These are phyloP conservation scores for Seladonia tumulorum DNA, from an alignment of 2,888 invertebrate species.

Conservation along the genomic window DNA sequence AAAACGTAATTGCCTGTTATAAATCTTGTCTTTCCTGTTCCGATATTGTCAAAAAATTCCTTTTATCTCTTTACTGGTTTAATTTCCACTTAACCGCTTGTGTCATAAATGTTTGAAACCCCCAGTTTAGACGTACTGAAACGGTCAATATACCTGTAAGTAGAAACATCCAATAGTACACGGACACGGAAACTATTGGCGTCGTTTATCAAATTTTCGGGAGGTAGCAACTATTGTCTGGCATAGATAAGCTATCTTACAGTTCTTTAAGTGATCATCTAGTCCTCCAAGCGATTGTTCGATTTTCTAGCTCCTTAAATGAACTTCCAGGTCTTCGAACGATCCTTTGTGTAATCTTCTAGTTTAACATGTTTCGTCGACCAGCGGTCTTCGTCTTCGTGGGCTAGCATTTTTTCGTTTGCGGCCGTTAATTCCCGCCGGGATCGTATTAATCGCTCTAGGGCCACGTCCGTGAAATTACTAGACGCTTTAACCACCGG, in stretches of 20 bases:
- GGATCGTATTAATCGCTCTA: slow-evolving; percentile 77
- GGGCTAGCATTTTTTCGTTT: slow-evolving; percentile 62
- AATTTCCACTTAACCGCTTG: background rate
- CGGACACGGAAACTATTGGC: background rate
- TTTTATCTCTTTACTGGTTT: background rate
- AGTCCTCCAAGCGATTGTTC: slow-evolving; percentile 29
- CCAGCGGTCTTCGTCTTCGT: slow-evolving; percentile 36
- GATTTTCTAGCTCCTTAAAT: background rate
- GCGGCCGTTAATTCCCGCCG: slow-evolving; percentile 72
- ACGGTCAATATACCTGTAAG: background rate
- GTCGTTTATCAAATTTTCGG: background rate
- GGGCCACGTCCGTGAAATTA: slow-evolving; percentile 76
- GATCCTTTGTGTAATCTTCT: background rate
- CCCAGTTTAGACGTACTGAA: background rate
- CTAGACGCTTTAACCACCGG: slow-evolving; percentile 77
- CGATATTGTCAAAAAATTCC: background rate
- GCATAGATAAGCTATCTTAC: background rate
- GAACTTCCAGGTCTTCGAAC: background rate
- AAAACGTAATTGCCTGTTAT: background rate
- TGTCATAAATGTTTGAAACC: background rate
- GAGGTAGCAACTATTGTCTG: background rate
- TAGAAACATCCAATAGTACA: background rate
- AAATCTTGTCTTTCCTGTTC: background rate
- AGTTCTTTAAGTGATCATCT: too few species aligned
- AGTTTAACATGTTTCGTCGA: slow-evolving; percentile 19